These are phyloP conservation scores for Coranthus polyacanthus DNA, from an alignment of 2,797 vertebrate genomes.

Conservation along the genomic window DNA sequence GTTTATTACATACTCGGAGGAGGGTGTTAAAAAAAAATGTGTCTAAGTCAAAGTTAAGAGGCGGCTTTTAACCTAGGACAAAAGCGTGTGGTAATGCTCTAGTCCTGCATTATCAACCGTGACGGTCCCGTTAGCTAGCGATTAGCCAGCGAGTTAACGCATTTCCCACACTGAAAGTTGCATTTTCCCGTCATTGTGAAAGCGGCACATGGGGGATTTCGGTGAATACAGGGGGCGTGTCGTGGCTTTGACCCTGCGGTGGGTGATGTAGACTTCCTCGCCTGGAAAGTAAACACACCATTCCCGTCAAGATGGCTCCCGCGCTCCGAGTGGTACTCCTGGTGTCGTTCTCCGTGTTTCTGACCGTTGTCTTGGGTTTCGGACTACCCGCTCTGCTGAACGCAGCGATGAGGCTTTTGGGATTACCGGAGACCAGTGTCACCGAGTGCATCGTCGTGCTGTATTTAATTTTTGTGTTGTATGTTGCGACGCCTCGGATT, in stretches of 20 bases:
- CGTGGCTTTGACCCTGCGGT: not conserved
- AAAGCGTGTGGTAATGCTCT: too few relatives aligned
- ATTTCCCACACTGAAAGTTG: too few relatives aligned
- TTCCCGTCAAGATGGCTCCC: constrained; percentile 79
- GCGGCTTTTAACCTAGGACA: too few relatives aligned
- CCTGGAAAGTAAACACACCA: constrained; percentile 56
- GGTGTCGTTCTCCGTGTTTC: constrained; percentile 77
- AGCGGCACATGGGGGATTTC: too few relatives aligned
- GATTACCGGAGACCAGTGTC: constrained; percentile 80
- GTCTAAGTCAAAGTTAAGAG: too few relatives aligned
- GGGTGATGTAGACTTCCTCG: constrained; percentile 1
- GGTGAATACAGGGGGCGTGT: constrained; percentile 50
- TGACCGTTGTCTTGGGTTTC: constrained; percentile 81
- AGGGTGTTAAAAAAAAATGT: too few relatives aligned
- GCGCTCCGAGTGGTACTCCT: constrained; percentile 60
- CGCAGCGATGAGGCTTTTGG: constrained; percentile 64
- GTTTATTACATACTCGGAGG: too few relatives aligned
- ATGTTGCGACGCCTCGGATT: constrained; percentile 80
- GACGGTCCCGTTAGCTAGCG: too few relatives aligned
- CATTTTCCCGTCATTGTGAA: too few relatives aligned
- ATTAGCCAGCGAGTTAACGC: too few relatives aligned
- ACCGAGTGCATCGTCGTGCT: constrained; percentile 84
- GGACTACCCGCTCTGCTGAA: constrained; percentile 82
- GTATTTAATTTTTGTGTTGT: constrained; percentile 83
- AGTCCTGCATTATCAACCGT: too few relatives aligned